Base-by-base conservation (phyloP, 92 coral and sea anemone species). In the Meandrina meandrites region DNA sequence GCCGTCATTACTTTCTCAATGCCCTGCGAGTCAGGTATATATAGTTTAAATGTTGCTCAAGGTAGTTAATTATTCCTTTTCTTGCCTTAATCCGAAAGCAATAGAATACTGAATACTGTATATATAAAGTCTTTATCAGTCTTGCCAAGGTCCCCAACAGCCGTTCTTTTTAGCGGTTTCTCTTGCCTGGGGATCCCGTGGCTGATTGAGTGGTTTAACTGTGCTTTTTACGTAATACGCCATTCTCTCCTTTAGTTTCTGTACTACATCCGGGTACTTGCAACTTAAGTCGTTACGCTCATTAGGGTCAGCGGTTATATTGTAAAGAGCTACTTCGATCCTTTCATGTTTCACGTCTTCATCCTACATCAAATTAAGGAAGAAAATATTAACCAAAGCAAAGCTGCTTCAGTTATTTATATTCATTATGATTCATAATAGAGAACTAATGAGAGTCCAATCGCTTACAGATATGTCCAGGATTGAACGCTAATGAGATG, bases 71-170 rank as follows among this genome's bases (percentile, higher is more conserved):
- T 40, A 6, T 40, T 40, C 45, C 45, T n/a, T n/a, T n/a, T n/a
- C n/a, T n/a, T n/a, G n/a, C n/a, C n/a, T n/a, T n/a, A n/a, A n/a
- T n/a, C n/a, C n/a, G n/a, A n/a, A n/a, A n/a, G n/a, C n/a, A n/a
- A n/a, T n/a, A n/a, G n/a, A n/a, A n/a, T n/a, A 45, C 8, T 45
- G 48, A 45, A 45, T 45, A 45, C 48, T 45, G 48, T 3, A 8
- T 45, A 45, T 45, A 45, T 45, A n/a, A n/a, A n/a, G 9, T 62
- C 30, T 22, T 31, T 30, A 16, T 84, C 60, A 86, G 8, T 62
- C 79, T 53, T 89, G 81, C 96, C 96, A 94, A 22, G 96, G 96
- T 2, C 95, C 88, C 96, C 96, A 94, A 1, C 91, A 90, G 14
- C 88, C 91, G 57, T 89, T 94, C 85, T 90, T 81, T 74, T 90